A percentile compares a stretch with the other conserved stretches of the same genome.
phyloP scores from a whole-genome alignment of 2,797 vertebrate species.

The Nannoperca australis region DNA sequence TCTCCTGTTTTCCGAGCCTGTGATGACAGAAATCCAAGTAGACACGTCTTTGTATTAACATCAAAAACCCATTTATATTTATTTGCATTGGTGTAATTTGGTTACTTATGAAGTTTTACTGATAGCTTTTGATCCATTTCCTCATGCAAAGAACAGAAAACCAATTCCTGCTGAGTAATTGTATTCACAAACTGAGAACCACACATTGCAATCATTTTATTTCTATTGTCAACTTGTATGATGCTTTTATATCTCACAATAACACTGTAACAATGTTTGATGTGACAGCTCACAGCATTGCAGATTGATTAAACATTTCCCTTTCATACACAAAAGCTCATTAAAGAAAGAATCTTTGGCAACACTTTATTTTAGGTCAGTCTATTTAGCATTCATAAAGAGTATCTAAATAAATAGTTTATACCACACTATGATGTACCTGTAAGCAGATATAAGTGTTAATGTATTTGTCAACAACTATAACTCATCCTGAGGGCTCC shows the following conservation, averaged over 20 bases:
- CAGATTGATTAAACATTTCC: conserved; percentile 19
- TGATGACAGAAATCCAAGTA: conserved; percentile 27
- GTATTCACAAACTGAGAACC: conserved; percentile 19
- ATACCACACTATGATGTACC: neutral
- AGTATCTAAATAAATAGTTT: neutral
- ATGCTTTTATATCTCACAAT: conserved; percentile 20
- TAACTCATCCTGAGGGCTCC: neutral
- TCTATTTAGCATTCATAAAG: neutral
- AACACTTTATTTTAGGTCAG: neutral
- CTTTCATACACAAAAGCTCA: conserved; percentile 22
- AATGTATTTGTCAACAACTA: neutral
- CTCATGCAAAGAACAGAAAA: conserved; percentile 19
- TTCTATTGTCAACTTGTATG: conserved; percentile 17
- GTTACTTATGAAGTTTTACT: conserved; percentile 22
- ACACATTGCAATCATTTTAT: conserved; percentile 1
- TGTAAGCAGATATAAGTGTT: neutral
- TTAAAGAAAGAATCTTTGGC: conserved; percentile 9
- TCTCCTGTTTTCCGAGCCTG: neutral
- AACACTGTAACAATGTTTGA: conserved; percentile 25
- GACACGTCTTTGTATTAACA: conserved; percentile 37
- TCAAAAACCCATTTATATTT: conserved; percentile 31
- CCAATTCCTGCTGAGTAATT: conserved; percentile 31
- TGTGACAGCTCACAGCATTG: conserved; percentile 35
- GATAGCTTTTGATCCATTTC: conserved; percentile 35
- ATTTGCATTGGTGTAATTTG: conserved; percentile 43